Conservation (phyloP, 2,113 vertebrate species). For the Platichthys flesus region DNA sequence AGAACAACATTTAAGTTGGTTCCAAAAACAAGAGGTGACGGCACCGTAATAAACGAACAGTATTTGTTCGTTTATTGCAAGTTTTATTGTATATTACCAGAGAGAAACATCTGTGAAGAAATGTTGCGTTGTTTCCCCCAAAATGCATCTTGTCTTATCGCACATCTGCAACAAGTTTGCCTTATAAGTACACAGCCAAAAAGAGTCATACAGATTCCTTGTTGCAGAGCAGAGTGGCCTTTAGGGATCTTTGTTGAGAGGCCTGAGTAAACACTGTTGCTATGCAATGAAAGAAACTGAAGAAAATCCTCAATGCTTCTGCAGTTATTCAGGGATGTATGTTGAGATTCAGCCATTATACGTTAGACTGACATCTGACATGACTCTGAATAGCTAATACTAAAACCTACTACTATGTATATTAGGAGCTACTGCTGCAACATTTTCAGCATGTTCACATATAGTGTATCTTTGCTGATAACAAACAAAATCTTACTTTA, state of each 20-base stretch:
- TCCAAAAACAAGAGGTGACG: neutral
- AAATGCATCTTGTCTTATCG: slow-evolving; percentile 45
- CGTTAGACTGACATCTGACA: neutral
- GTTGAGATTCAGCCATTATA: neutral
- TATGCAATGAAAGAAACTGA: slow-evolving; percentile 39
- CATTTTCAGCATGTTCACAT: too few relatives aligned
- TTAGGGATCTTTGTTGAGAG: slow-evolving; percentile 37
- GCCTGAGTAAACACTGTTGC: slow-evolving; percentile 63
- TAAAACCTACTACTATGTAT: too few relatives aligned
- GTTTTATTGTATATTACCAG: slow-evolving; percentile 34
- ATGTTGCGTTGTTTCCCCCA: neutral
- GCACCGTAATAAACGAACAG: too few relatives aligned
- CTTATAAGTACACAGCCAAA: slow-evolving; percentile 31
- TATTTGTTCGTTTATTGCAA: slow-evolving; percentile 8
- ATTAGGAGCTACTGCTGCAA: too few relatives aligned
- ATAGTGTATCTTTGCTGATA: too few relatives aligned
- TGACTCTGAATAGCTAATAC: neutral
- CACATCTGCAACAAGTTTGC: slow-evolving; percentile 54
- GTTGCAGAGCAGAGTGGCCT: slow-evolving; percentile 15
- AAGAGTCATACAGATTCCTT: slow-evolving; percentile 23
- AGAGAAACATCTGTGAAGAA: slow-evolving; percentile 22
- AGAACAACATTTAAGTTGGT: neutral
- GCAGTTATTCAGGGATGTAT: slow-evolving; percentile 10
- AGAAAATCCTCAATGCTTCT: slow-evolving; percentile 1
- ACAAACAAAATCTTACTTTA: neutral